A percentile compares a stretch with the other conserved stretches of the same genome.
phyloP scores from a whole-genome alignment of 2,888 invertebrate genomes.

The Smittia sp. region DNA sequence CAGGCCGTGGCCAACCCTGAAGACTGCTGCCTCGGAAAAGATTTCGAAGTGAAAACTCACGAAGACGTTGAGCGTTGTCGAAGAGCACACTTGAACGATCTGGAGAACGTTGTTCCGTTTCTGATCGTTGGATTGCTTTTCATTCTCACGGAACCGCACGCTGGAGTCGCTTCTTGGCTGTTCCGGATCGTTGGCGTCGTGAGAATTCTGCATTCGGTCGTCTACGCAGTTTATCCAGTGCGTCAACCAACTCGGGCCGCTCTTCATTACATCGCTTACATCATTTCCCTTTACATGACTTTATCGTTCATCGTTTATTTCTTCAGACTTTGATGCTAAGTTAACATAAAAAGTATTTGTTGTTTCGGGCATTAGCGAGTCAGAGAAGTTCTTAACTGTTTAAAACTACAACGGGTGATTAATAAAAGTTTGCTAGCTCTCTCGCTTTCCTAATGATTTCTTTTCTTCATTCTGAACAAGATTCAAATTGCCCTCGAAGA shows the following conservation, averaged over 20 bases:
- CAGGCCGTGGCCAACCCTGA: slow-evolving; percentile 35
- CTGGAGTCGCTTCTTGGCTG: slow-evolving; percentile 51
- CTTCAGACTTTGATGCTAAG: not conserved
- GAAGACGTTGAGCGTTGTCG: slow-evolving; percentile 44
- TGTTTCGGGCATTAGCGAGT: too few relatives aligned
- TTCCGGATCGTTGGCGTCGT: slow-evolving; percentile 56
- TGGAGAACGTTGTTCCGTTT: slow-evolving; percentile 62
- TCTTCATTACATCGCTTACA: slow-evolving; percentile 49
- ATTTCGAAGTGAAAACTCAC: slow-evolving; percentile 30
- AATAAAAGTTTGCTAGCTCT: too few relatives aligned
- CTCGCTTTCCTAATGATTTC: too few relatives aligned
- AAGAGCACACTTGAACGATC: slow-evolving; percentile 62
- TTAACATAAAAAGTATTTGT: too few relatives aligned
- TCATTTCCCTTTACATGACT: slow-evolving; percentile 53
- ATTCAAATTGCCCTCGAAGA: too few relatives aligned
- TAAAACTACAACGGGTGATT: too few relatives aligned
- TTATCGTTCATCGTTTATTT: slow-evolving; percentile 41
- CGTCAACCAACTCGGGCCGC: slow-evolving; percentile 58
- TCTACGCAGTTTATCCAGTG: slow-evolving; percentile 57
- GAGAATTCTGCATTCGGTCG: slow-evolving; percentile 57
- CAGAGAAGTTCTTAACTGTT: too few relatives aligned
- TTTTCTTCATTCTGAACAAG: too few relatives aligned
- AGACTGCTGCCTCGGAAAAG: not conserved
- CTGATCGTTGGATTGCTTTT: slow-evolving; percentile 57
- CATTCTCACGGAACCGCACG: slow-evolving; percentile 54